phyloP scores from a whole-genome alignment of 2,113 vertebrate species.

The Poecilia latipinna region DNA sequence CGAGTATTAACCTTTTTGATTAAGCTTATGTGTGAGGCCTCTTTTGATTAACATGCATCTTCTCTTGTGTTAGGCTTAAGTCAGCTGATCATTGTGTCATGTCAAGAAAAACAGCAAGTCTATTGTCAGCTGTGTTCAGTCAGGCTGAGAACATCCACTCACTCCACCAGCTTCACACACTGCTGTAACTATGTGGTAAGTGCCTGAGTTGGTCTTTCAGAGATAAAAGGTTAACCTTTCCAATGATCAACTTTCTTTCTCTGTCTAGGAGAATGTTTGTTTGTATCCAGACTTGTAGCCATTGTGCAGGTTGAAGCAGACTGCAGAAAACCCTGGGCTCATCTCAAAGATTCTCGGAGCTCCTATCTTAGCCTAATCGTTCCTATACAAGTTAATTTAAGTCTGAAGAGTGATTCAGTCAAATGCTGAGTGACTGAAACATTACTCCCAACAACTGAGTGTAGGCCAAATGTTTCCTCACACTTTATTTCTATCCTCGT shows the following conservation, averaged over 20 bases:
- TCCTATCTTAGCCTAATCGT: too few species aligned
- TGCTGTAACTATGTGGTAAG: slow-evolving; percentile 55
- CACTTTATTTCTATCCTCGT: too few species aligned
- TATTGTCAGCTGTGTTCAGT: slow-evolving; percentile 65
- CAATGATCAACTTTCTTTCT: neutral
- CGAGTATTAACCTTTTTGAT: slow-evolving; percentile 8
- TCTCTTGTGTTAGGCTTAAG: slow-evolving; percentile 36
- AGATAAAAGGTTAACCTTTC: too few species aligned
- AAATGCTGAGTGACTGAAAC: too few species aligned
- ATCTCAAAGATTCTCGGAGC: too few species aligned
- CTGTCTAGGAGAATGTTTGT: neutral
- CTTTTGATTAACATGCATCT: neutral
- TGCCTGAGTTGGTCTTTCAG: neutral
- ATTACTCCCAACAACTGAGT: too few species aligned
- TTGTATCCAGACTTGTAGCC: neutral
- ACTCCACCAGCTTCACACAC: slow-evolving; percentile 19
- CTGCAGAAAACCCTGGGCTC: too few species aligned
- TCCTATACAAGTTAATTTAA: too few species aligned
- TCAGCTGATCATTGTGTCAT: slow-evolving; percentile 38
- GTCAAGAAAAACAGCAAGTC: slow-evolving; percentile 33
- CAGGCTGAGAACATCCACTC: slow-evolving; percentile 17
- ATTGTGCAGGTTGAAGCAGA: too few species aligned
- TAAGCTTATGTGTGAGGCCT: neutral
- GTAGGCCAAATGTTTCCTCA: too few species aligned
- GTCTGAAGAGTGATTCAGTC: too few species aligned